Base-by-base conservation (phyloP, 2,797 vertebrate genomes). In the Odontamblyopus lacepedii region DNA sequence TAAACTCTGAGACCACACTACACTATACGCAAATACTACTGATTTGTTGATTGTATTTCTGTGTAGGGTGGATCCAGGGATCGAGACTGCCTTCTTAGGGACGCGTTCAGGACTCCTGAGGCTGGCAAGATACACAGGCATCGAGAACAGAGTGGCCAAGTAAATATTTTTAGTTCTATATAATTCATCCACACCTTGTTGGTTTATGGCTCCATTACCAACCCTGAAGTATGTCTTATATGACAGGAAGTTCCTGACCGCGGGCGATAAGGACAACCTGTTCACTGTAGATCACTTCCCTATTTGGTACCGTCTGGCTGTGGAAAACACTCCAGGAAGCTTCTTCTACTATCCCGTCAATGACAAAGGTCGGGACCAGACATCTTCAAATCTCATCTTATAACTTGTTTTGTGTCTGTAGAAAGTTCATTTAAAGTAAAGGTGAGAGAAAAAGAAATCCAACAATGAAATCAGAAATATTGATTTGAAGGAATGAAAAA, bases 221-320 rank as follows among this genome's bases (percentile, higher is more conserved):
- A 48, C 13, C 44, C 12, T 48, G 23, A 12, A 53, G 1, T 19
- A 61, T 81, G 1, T 3, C 1, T 38, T 44, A 48, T 13, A 48
- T 55, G 12, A 63, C 87, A 98, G 97, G 80, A 95, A 84, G 79
- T 98, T 98, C 85, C 92, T 98, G 90, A 96, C 94, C 0, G 69
- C 81, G 0, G 76, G 77, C 0, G 96, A 99, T 15, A 95, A 96
- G 78, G 89, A 89, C 67, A 98, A 95, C 76, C 85, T 97, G 75
- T 99, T 97, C 91, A 98, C 97, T 48, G 86, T 96, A 77, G 97
- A 98, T 76, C 95, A 95, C 86, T 98, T 98, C 79, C 97, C 97
- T 0, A 92, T 98, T 74, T 99, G 97, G 97, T 99, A 98, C 86
- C 96, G 97, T 0, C 89, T 96, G 72, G 96, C 97, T 0, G 95